phyloP scores from a whole-genome alignment of 2,797 vertebrate genomes.

The Botia kubotai region DNA sequence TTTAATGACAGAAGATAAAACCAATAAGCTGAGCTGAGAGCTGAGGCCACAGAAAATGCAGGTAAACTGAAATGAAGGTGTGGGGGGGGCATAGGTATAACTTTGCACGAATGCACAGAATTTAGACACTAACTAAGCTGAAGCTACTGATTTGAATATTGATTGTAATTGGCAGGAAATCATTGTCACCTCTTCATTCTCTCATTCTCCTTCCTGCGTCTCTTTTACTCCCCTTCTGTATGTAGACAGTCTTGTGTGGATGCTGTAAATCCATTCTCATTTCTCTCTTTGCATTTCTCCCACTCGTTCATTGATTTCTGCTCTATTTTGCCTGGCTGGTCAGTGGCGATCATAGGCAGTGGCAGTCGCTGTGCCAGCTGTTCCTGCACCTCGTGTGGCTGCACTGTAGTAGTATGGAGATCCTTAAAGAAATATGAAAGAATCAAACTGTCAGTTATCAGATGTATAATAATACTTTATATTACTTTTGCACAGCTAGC shows the following conservation, averaged over 20 bases:
- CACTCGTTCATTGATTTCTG: constrained; percentile 41
- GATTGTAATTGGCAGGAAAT: constrained; percentile 56
- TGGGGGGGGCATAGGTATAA: constrained; percentile 1
- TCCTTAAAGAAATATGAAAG: constrained; percentile 73
- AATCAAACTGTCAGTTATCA: background rate
- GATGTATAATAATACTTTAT: background rate
- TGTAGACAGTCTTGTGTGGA: constrained; percentile 66
- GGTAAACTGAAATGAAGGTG: constrained; percentile 9
- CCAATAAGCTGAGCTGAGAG: constrained; percentile 28
- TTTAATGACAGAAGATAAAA: constrained; percentile 36
- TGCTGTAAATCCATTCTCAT: constrained; percentile 68
- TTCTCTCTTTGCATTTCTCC: constrained; percentile 42
- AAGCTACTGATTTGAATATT: constrained; percentile 42
- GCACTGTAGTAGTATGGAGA: constrained; percentile 97
- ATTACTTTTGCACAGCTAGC: background rate
- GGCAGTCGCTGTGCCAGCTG: constrained; percentile 86
- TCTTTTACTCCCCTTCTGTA: constrained; percentile 49
- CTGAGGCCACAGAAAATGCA: constrained; percentile 21
- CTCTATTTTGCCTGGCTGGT: constrained; percentile 67
- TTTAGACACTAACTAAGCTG: constrained; percentile 14
- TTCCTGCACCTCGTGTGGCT: constrained; percentile 88
- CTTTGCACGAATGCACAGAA: background rate
- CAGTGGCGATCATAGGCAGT: constrained; percentile 96
- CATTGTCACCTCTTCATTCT: constrained; percentile 55
- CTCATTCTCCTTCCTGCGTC: constrained; percentile 2